Evolutionary conservation across 2,888 invertebrate species (phyloP).

Genomic region (Chalcis sispes): DNA sequence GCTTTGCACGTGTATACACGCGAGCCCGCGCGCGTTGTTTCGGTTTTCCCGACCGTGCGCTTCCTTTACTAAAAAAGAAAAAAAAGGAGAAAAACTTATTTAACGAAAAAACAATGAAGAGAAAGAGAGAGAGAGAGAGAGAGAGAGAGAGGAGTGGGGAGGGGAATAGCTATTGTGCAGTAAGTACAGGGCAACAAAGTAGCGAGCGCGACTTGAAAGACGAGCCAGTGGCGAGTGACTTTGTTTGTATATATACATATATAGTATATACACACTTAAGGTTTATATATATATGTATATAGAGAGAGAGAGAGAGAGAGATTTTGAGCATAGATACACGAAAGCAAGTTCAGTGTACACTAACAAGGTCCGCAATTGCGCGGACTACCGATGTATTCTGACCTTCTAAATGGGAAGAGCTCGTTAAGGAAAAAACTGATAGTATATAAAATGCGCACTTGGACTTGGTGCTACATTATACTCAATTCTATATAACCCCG

Average conservation of each 20-base stretch:
- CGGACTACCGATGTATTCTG: slow-evolving; percentile 15
- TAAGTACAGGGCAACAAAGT: neutral
- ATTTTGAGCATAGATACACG: neutral
- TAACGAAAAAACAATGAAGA: too few relatives aligned
- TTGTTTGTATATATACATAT: neutral
- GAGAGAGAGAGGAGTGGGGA: neutral
- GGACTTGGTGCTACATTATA: too few relatives aligned
- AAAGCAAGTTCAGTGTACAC: slow-evolving; percentile 25
- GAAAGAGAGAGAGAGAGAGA: slow-evolving; percentile 10
- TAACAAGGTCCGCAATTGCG: slow-evolving; percentile 44
- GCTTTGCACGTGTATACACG: neutral
- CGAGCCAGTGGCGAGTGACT: neutral
- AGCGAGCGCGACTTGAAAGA: neutral
- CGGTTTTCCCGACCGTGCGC: too few relatives aligned
- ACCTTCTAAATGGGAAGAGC: slow-evolving; percentile 35
- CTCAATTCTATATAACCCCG: too few relatives aligned
- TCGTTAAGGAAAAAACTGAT: slow-evolving; percentile 23
- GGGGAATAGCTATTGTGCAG: slow-evolving; percentile 21
- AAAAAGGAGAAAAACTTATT: too few relatives aligned
- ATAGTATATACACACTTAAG: neutral
- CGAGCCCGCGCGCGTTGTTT: slow-evolving; percentile 5
- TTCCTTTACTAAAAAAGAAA: too few relatives aligned
- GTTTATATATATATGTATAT: too few relatives aligned
- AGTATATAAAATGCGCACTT: too few relatives aligned
- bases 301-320: too few relatives aligned